Evolutionary conservation across 2,113 vertebrate species (phyloP).

Genomic region (rabbit (Oryctolagus cuniculus)): mOryCun1.1 NC_091450.1:41072001-41072500

Average conservation of each 20-base stretch:
- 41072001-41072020: fast-evolving
- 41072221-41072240: not conserved
- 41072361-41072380: slow-evolving; percentile 82
- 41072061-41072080: not conserved
- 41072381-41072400: slow-evolving; percentile 62
- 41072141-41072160: fast-evolving
- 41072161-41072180: not conserved
- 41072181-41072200: not conserved
- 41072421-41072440: slow-evolving; percentile 72
- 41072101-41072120: not conserved
- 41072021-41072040: too few relatives aligned
- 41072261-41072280: not conserved
- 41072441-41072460: not conserved
- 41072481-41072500: not conserved
- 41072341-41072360: slow-evolving; percentile 72
- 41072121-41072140: not conserved
- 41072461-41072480: not conserved
- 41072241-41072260: not conserved
- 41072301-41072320: not conserved
- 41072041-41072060: not conserved
- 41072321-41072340: not conserved
- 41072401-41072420: slow-evolving; percentile 47
- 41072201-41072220: not conserved
- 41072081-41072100: not conserved
- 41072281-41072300: too few relatives aligned